Conservation (phyloP, 2,113 vertebrate species). For the Maccullochella peelii region DNA sequence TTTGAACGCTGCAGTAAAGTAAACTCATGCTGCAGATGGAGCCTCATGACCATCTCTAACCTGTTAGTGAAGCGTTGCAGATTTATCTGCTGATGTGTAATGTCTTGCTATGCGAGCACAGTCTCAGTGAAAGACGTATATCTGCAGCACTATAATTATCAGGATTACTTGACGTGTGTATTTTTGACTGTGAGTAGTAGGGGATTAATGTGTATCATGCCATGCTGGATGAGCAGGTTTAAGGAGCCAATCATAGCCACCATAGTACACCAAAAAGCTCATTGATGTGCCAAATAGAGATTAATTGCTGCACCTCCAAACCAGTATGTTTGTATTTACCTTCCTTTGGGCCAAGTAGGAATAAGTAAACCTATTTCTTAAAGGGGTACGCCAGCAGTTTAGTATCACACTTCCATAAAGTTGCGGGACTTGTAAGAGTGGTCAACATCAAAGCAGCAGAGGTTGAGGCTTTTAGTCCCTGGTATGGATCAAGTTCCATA, state of each 20-base stretch:
- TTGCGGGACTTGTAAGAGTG: neutral
- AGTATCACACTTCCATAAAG: neutral
- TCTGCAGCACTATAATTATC: conserved; percentile 4
- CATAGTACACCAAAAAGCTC: neutral
- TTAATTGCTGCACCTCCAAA: neutral
- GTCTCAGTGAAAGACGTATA: neutral
- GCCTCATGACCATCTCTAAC: conserved; percentile 10
- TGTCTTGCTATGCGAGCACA: conserved; percentile 1
- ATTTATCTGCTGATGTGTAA: conserved; percentile 18
- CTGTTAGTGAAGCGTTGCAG: neutral
- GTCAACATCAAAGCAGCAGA: neutral
- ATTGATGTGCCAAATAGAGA: neutral
- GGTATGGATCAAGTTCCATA: neutral
- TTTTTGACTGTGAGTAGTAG: neutral
- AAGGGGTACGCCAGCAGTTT: neutral
- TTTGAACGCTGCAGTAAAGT: conserved; percentile 8
- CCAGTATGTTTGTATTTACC: neutral
- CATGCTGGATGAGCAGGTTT: conserved; percentile 25
- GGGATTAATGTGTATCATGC: neutral
- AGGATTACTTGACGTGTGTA: neutral
- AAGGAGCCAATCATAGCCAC: neutral
- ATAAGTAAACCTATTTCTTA: neutral
- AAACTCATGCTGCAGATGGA: conserved; percentile 25
- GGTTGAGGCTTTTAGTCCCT: neutral
- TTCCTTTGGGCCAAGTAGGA: neutral